Evolutionary conservation across 2,797 vertebrate species (phyloP), one percentile per base, ranked within the genome.

Genomic region (Tenualosa thibaudeaui): DNA sequence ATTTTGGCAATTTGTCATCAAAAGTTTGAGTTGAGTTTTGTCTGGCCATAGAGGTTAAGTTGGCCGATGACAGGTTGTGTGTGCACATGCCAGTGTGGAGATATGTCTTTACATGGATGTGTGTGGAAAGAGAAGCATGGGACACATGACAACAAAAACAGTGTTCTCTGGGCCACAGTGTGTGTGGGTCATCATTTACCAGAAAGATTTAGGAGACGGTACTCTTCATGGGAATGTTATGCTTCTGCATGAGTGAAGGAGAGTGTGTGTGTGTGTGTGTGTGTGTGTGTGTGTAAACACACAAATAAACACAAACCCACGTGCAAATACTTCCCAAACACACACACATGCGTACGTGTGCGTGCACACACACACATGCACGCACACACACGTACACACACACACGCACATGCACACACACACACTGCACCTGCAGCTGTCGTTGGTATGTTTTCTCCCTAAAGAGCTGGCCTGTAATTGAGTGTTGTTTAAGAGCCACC

Each of bases 351-450:
- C 26, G 31, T 31, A 31, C 31, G 31, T 1, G 31, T 31, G 31
- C 1, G 31, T 1, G 8, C 10, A 26, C 51, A 40, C 6, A 24
- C 8, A 31, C 49, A 84, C 46, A 26, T 40, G 26, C 6, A 15
- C 81, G 83, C 24, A 71, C 37, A 71, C 65, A 31, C 65, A 37
- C 26, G 9, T 12, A n/a, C 58, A 60, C 19, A 65, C 58, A 19
- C 17, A 19, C 58, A n/a, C 58, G 10, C 22, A 22, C 62, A 10
- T 8, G 5, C 8, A 24, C 26, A 31, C 60, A 65, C 24, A 31
- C 24, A 2, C 37, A 82, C 51, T 87, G 82, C 89, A 90, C 88
- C 89, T 90, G 86, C 82, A 83, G 84, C n/a, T 24, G 65, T 75
- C 31, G 81, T 46, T 87, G 58, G 81, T 85, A 43, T 75, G 86